Base-by-base conservation (phyloP, 1,140 invertebrate genomes). In the Leptinotarsa texana region DNA sequence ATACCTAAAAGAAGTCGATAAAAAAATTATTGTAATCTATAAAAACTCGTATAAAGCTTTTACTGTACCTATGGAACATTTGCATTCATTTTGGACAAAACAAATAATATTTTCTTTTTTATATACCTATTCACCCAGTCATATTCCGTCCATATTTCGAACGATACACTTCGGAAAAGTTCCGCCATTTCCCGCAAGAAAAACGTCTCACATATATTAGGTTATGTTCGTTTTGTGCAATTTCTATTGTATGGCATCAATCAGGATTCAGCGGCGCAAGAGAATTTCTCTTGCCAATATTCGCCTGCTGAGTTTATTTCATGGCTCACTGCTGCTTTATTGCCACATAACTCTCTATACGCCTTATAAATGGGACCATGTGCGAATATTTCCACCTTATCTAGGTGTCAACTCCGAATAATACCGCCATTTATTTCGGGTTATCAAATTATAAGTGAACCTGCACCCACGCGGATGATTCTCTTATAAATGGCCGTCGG, bases 281-380 rank as follows among this genome's bases (percentile, higher is more conserved):
- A 57, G 69, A 47, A 70, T 61, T 57, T 70, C 51, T 70, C 49
- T 22, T 57, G 71, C 63, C 71, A 72, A 72, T 72, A 72, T 72
- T 72, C 71, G 33, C 71, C 61, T 49, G 63, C 71, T 65, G 71
- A 72, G 48, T 72, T 72, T 63, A 72, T 72, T 63, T 72, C 61
- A 61, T 57, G 71, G 61, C 62, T 72, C 57, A 72, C 69, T 70
- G 69, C 69, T 70, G 69, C 69, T 70, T 72, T 72, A 72, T 72
- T 72, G 71, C 71, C 51, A 63, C 71, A 72, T 72, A 72, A 72
- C 63, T 72, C 71, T 72, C 71, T 49, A 72, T 72, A 65, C 71
- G 71, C 47, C 61, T 65, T 72, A 72, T 72, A 65, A 72, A 72
- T 72, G 71, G 21, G 21, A 17, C 57, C 62, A 21, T 70, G 69